These are phyloP conservation scores for Mechanitis mazaeus DNA, from an alignment of 2,888 invertebrate species.

Conservation along the genomic window DNA sequence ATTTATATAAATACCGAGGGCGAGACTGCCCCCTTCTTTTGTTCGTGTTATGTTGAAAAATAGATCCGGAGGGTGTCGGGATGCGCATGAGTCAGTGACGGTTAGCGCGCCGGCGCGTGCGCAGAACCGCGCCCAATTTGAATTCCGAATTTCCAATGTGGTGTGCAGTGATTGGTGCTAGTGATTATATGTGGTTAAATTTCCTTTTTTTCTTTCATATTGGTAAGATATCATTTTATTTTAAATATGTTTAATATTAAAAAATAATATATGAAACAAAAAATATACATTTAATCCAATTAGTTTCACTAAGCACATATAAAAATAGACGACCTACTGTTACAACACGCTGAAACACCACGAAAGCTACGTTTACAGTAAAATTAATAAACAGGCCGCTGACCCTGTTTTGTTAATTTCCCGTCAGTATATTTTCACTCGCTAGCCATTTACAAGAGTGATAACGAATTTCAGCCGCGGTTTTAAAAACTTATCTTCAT, in stretches of 20 bases:
- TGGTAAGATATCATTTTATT: constrained; percentile 14
- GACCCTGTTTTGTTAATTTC: constrained; percentile 40
- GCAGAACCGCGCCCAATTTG: constrained; percentile 35
- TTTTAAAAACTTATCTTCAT: constrained; percentile 7
- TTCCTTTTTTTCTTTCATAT: constrained; percentile 11
- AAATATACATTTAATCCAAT: background rate
- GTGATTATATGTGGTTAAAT: constrained; percentile 20
- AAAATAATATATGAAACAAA: background rate
- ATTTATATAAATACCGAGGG: constrained; percentile 61
- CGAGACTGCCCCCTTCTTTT: constrained; percentile 72
- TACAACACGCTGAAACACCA: constrained; percentile 11
- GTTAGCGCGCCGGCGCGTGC: constrained; percentile 63
- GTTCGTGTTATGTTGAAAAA: constrained; percentile 69
- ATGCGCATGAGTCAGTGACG: constrained; percentile 71
- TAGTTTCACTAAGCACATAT: background rate
- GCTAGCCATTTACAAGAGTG: constrained; percentile 19
- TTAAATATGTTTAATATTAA: background rate
- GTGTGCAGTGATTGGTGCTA: constrained; percentile 29
- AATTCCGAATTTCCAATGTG: constrained; percentile 24
- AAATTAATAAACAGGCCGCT: constrained; percentile 35
- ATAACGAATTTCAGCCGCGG: constrained; percentile 21
- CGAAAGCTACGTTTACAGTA: constrained; percentile 24
- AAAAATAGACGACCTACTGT: constrained; percentile 8
- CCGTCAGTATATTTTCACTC: constrained; percentile 19
- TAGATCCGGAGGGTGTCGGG: constrained; percentile 68